Evolutionary conservation across 2,888 invertebrate species (phyloP), one percentile per base, ranked within the genome.

Genomic region (Thecocarcelia acutangulata): DNA sequence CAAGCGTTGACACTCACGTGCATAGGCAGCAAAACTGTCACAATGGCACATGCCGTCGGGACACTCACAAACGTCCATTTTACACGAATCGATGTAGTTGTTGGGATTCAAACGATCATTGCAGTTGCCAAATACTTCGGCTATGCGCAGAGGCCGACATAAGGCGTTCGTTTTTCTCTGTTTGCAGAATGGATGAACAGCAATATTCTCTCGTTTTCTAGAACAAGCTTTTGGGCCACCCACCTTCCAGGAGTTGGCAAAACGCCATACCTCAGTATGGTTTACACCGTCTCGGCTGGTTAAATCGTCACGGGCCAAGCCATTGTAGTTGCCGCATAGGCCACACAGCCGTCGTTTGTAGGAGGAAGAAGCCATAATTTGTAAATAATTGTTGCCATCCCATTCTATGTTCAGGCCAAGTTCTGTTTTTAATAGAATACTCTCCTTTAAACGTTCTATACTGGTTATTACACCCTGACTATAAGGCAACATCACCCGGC

Each of bases 261-360:
- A 97, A 69, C 93, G 93, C 91, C 93, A 92, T 6, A 92, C 88
- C 70, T 93, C 91, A 56, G 92, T 92, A 78, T 95, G 93, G 59
- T 94, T 91, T 59, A 92, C 92, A 11, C 96, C 96, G 84, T 93
- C 93, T 66, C 94, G 93, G 63, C 94, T 93, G 84, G 92, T 94
- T 87, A 97, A 93, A 91, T 98, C 98, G 90, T 98, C 98, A 84
- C 95, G 93, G 3, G 95, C 94, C 83, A 95, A 92, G 56, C 95
- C 95, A 91, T 98, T 98, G 91, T 96, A 98, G 89, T 98, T 98
- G 0, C 98, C 98, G 88, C 98, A 98, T 17, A 98, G 92, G 13
- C 98, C 98, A 88, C 98, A 98, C 76, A 97, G 90, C 86, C 94
- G 94, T 75, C 93, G 93, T 89, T 94, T 96, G 91, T 94, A 96